Evolutionary conservation across 2,113 vertebrate species (phyloP).

Genomic region (Larimichthys crocea): DNA sequence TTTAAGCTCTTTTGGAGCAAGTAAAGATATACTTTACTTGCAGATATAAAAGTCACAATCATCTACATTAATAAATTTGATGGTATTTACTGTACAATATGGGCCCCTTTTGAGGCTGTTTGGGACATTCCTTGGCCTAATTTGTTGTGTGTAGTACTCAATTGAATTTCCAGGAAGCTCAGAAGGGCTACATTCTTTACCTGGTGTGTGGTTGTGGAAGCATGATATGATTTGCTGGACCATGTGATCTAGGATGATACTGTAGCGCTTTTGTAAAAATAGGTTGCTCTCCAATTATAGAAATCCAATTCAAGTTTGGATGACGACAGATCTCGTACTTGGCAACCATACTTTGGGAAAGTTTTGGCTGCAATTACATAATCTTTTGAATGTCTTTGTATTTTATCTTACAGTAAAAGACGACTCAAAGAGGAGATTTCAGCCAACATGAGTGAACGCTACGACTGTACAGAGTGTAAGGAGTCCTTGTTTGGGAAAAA

Average conservation of each 20-base stretch:
- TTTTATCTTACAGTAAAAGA: slow-evolving; percentile 52
- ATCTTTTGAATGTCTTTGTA: background rate
- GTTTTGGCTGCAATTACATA: background rate
- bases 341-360: background rate
- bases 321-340: background rate
- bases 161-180: slow-evolving; percentile 13
- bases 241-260: slow-evolving; percentile 15
- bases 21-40: too few relatives aligned
- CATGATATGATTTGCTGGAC: background rate
- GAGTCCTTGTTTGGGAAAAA: slow-evolving; percentile 93
- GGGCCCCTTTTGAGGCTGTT: background rate
- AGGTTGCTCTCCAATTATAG: background rate
- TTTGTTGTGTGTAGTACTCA: slow-evolving; percentile 25
- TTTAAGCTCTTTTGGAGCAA: background rate
- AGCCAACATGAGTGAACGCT: slow-evolving; percentile 89
- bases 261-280: background rate
- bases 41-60: slow-evolving; percentile 43
- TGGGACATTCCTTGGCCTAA: slow-evolving; percentile 49
- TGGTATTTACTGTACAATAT: background rate
- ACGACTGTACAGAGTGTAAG: slow-evolving; percentile 92
- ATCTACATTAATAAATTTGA: slow-evolving; percentile 10
- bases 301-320: background rate
- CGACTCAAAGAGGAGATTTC: background rate
- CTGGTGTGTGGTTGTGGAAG: background rate
- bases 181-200: background rate